Conservation (phyloP, 2,888 invertebrate genomes). For the Thera obeliscata region DNA sequence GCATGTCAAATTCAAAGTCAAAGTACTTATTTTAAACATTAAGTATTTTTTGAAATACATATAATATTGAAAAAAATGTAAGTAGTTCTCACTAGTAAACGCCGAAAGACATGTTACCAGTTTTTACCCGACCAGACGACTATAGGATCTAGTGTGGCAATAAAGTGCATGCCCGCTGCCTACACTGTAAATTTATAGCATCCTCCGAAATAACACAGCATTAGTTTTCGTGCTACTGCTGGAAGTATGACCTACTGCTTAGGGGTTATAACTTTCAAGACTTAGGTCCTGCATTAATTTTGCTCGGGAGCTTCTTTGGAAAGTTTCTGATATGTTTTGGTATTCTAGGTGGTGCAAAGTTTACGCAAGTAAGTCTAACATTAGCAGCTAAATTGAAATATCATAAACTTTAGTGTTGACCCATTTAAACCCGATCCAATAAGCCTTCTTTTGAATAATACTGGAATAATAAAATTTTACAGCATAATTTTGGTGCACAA, state of each 20-base stretch:
- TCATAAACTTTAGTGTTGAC: slow-evolving; percentile 7
- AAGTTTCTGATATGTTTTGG: slow-evolving; percentile 19
- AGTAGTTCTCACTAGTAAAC: background rate
- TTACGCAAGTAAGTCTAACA: slow-evolving; percentile 1
- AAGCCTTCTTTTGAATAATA: slow-evolving; percentile 16
- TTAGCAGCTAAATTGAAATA: slow-evolving; percentile 4
- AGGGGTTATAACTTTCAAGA: slow-evolving; percentile 31
- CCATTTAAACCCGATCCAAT: background rate
- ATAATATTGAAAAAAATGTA: background rate
- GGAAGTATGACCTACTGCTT: slow-evolving; percentile 39
- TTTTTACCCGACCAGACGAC: slow-evolving; percentile 21
- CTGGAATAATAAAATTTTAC: slow-evolving; percentile 19
- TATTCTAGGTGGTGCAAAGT: slow-evolving; percentile 6
- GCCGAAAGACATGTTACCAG: slow-evolving; percentile 2
- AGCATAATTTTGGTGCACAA: slow-evolving; percentile 21
- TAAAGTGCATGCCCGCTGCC: slow-evolving; percentile 61
- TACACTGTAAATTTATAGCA: slow-evolving; percentile 54
- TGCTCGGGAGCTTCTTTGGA: slow-evolving; percentile 7
- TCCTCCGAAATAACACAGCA: slow-evolving; percentile 48
- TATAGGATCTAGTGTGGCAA: slow-evolving; percentile 48
- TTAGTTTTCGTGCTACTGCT: slow-evolving; percentile 46
- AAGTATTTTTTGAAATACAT: background rate
- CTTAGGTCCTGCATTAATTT: slow-evolving; percentile 23
- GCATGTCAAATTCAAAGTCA: too few species aligned
- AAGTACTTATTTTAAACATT: too few species aligned